Conservation (phyloP, 2,797 vertebrate species). For the Enteromius unitaeniatus region DNA sequence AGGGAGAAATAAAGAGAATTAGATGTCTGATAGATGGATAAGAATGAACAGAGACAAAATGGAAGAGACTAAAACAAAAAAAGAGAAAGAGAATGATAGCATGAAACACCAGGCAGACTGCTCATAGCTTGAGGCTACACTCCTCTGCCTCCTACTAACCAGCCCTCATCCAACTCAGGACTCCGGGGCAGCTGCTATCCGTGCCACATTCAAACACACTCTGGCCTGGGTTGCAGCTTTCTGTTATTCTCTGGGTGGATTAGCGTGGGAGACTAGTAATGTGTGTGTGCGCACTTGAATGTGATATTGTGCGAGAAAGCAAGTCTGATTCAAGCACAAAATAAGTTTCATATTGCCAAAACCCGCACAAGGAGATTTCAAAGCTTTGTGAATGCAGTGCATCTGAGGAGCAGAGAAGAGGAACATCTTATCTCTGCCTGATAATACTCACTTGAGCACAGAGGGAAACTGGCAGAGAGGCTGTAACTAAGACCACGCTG, state of each 20-base stretch:
- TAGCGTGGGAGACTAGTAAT: slow-evolving; percentile 40
- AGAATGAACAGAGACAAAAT: neutral
- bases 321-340: slow-evolving; percentile 49
- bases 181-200: slow-evolving; percentile 20
- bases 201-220: slow-evolving; percentile 25
- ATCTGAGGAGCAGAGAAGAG: slow-evolving; percentile 24
- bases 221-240: slow-evolving; percentile 28
- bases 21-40: slow-evolving; percentile 20
- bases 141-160: slow-evolving; percentile 44
- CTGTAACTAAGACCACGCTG: slow-evolving; percentile 12
- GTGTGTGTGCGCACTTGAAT: slow-evolving; percentile 20
- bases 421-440: slow-evolving; percentile 39
- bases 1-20: slow-evolving; percentile 16
- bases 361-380: slow-evolving; percentile 34
- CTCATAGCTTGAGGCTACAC: slow-evolving; percentile 21
- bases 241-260: slow-evolving; percentile 36
- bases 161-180: slow-evolving; percentile 44
- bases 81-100: neutral
- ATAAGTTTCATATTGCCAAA: slow-evolving; percentile 50
- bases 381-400: slow-evolving; percentile 41
- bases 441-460: slow-evolving; percentile 44
- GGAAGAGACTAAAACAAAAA: neutral
- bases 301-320: slow-evolving; percentile 14
- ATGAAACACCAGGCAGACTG: slow-evolving; percentile 30
- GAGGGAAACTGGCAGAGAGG: slow-evolving; percentile 25